Evolutionary conservation across 2,797 vertebrate genomes (phyloP).

Genomic region (Myotis vivesi): DNA sequence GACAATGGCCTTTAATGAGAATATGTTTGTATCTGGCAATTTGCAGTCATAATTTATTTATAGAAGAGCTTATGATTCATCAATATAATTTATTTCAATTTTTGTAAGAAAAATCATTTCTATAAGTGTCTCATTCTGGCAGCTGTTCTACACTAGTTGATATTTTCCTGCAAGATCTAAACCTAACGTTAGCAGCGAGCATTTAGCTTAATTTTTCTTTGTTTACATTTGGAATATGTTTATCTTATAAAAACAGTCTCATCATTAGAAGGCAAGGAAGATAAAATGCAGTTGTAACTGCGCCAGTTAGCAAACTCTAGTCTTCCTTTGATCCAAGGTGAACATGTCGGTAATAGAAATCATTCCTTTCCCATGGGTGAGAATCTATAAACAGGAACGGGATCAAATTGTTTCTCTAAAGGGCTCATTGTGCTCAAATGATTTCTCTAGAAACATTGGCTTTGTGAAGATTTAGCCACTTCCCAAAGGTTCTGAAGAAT

Average conservation of each 20-base stretch:
- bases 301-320: conserved; percentile 74
- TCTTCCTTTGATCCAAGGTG: conserved; percentile 55
- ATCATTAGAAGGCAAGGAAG: conserved; percentile 73
- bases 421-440: neutral
- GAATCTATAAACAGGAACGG: conserved; percentile 63
- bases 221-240: conserved; percentile 76
- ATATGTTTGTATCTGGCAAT: conserved; percentile 82
- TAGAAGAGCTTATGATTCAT: conserved; percentile 83
- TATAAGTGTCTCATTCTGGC: conserved; percentile 79
- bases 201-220: conserved; percentile 79
- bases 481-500: conserved; percentile 40
- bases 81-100: conserved; percentile 85
- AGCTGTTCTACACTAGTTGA: conserved; percentile 80
- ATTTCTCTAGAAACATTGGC: conserved; percentile 32
- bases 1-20: conserved; percentile 82
- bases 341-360: conserved; percentile 62
- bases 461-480: conserved; percentile 44
- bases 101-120: conserved; percentile 81
- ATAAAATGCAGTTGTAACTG: conserved; percentile 34
- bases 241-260: conserved; percentile 77
- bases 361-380: conserved; percentile 35
- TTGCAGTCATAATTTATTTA: conserved; percentile 85
- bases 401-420: conserved; percentile 40
- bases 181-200: conserved; percentile 77
- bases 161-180: conserved; percentile 79